Conservation (phyloP, 2,888 invertebrate genomes). For the Zele albiditarsus region DNA sequence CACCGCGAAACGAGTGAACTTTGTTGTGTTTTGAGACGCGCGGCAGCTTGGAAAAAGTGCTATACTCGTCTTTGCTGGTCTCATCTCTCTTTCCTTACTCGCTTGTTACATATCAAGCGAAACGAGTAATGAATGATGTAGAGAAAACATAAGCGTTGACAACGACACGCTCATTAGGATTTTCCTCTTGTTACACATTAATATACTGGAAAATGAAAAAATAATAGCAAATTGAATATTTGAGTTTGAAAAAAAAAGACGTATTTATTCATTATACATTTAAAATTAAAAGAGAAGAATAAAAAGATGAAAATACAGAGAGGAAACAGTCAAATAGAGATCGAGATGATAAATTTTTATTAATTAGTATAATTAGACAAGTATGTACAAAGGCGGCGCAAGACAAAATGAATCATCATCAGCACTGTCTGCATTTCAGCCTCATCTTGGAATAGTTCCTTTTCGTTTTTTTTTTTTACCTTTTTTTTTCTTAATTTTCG, state of each 20-base stretch:
- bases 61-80: neutral
- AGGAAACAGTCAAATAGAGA: constrained; percentile 15
- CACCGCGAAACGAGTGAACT: neutral
- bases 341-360: constrained; percentile 52
- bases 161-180: constrained; percentile 18
- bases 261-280: neutral
- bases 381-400: constrained; percentile 62
- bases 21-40: neutral
- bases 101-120: constrained; percentile 14
- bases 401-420: constrained; percentile 48
- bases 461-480: constrained; percentile 21
- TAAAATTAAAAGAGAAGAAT: neutral
- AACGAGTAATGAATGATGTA: neutral
- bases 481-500: constrained; percentile 24
- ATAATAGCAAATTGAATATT: neutral
- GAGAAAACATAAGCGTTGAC: constrained; percentile 4
- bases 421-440: constrained; percentile 39
- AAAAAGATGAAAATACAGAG: neutral
- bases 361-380: constrained; percentile 58
- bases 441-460: constrained; percentile 29
- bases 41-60: neutral
- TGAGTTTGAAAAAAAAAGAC: neutral
- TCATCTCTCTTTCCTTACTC: neutral
- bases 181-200: neutral
- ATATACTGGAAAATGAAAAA: neutral